Base-by-base conservation (phyloP, 2,113 vertebrate genomes). In the Eolophus roseicapilla region DNA sequence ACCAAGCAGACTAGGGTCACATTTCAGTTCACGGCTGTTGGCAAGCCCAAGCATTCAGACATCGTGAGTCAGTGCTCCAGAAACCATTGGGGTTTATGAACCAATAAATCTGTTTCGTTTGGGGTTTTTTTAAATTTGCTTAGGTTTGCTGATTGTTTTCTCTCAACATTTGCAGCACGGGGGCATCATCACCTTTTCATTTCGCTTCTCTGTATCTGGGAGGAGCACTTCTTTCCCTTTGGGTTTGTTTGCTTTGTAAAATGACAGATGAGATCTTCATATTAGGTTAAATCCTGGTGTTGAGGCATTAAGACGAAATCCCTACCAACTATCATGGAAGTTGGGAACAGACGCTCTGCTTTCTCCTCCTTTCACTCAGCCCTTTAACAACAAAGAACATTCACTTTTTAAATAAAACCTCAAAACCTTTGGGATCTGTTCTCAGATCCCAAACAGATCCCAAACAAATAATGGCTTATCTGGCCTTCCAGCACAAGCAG, bases 1-100 rank as follows among this genome's bases (percentile, higher is more conserved):
- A 0, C 57, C 25, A 35, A 35, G 81, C 65, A 74, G 76, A 29
- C 13, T 1, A 9, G 43, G 83, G 87, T 79, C 77, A 84, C 57
- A 28, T 44, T 82, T 39, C 74, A 82, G 89, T 17, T 64, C 84
- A 60, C 0, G 7, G 47, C 57, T 79, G 24, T 49, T 96, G 93
- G 86, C 91, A 94, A 82, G 81, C 31, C 82, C 87, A 57, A 43
- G 21, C 94, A 87, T 94, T 96, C 93, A 95, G 59, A 57, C 65
- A 65, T 13, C 21, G 1, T 92, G 90, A 95, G 93, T 88, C 95
- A 96, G 95, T 57, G 77, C 86, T 95, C 84, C 77, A 96, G 87
- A 57, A 92, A 91, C 33, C 86, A 80, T 2, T 55, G n/a, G 49
- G 29, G 1, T 84, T 91, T 76, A 65, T 33, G 85, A 94, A 87